Base-by-base conservation (phyloP, 2,113 vertebrate species). In the Chloropsis hardwickii region DNA sequence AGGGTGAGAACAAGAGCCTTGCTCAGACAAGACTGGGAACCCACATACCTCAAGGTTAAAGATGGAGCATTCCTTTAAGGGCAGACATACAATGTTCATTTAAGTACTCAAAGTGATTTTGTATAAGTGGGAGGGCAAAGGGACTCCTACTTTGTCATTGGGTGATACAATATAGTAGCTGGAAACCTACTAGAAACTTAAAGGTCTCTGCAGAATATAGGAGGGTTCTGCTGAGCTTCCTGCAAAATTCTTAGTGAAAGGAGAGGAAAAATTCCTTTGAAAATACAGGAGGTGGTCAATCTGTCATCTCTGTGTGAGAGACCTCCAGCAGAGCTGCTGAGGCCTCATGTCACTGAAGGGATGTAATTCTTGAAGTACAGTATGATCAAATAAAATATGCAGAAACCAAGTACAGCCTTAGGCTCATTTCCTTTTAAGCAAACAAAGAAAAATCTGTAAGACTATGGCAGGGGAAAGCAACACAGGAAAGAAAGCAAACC, bases 161-260 rank as follows among this genome's bases (percentile, higher is more conserved):
- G 50, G 23, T 82, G 23, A 21, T 73, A 85, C 21, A 47, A 58
- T 91, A 50, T 8, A 74, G 56, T 81, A 76, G 67, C 78, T 82
- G 70, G 44, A 87, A 83, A 54, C 37, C 56, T 44, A 53, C 44
- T 69, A 56, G 87, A 89, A 92, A 92, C 73, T 81, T 92, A 92
- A 95, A 94, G 57, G 48, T 92, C 81, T 92, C 66, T 65, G 62
- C 54, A 79, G 89, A 94, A 89, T 90, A 62, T 73, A 56, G 51
- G 74, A 94, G 85, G 79, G 66, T 70, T 95, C 67, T 90, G 33
- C 90, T 93, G 81, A 83, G 74, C 58, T 93, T 95, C 81, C 88
- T 95, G 90, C 67, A 86, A 93, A 95, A 95, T 95, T 96, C 74
- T 92, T 62, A 73, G 66, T 72, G 70, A 94, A 92, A 66, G 50